Conservation (phyloP, 2,113 vertebrate genomes). For the Dromas ardeola region DNA sequence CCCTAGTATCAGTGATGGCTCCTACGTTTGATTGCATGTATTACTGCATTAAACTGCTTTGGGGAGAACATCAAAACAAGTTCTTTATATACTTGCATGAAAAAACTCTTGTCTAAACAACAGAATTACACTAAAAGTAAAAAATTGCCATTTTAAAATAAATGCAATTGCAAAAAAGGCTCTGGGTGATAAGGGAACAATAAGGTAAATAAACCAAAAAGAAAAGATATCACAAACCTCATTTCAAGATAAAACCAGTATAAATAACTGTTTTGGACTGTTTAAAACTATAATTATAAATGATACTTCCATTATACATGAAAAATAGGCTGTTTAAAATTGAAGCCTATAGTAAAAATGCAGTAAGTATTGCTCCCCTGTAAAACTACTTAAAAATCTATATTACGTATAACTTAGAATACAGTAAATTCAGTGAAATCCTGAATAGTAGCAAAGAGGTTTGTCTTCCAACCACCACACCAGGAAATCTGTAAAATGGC, state of each 20-base stretch:
- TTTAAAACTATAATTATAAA: not conserved
- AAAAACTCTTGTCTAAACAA: not conserved
- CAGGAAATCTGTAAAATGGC: not conserved
- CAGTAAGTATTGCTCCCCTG: not conserved
- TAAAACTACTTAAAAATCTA: not conserved
- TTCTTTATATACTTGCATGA: not conserved
- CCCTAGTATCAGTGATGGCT: not conserved
- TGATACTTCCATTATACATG: not conserved
- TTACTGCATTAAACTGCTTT: not conserved
- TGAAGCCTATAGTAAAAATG: not conserved
- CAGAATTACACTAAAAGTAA: not conserved
- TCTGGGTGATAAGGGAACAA: not conserved
- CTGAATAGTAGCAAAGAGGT: not conserved
- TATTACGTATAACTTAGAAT: not conserved
- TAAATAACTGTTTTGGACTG: not conserved
- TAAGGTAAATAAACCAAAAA: conserved; percentile 18
- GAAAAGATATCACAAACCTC: not conserved
- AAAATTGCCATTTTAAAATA: not conserved
- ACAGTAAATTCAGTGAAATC: not conserved
- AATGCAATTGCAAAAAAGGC: not conserved
- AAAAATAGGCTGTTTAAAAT: not conserved
- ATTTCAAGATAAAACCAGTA: not conserved
- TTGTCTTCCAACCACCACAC: not conserved
- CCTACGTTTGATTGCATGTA: not conserved
- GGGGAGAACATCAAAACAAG: not conserved